Conservation (phyloP, 92 coral and sea anemone genomes). For the Heteractis magnifica region DNA sequence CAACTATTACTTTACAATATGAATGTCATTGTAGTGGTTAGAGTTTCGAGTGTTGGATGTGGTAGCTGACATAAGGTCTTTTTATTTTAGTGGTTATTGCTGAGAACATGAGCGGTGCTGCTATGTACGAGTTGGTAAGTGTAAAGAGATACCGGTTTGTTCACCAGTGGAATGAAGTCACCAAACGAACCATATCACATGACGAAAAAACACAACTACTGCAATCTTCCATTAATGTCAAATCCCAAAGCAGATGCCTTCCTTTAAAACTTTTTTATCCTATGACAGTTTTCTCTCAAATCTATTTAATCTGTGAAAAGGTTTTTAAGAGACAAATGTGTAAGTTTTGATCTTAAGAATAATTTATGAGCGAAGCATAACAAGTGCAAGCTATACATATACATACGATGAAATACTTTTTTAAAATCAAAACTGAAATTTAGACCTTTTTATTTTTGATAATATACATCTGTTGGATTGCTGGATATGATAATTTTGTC, state of each 20-base stretch:
- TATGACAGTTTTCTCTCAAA: background rate
- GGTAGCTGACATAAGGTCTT: background rate
- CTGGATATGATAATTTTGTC: too few relatives aligned
- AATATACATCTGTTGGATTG: too few relatives aligned
- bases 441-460: too few relatives aligned
- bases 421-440: too few relatives aligned
- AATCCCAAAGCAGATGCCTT: background rate
- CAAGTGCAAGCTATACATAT: background rate
- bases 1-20: background rate
- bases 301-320: background rate
- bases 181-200: slow-evolving; percentile 31
- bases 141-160: slow-evolving; percentile 8
- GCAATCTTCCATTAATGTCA: background rate
- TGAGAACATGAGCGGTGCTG: slow-evolving; percentile 98
- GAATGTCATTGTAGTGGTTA: slow-evolving; percentile 2
- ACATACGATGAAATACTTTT: too few relatives aligned
- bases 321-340: slow-evolving; percentile 21
- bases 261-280: background rate
- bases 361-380: slow-evolving; percentile 15
- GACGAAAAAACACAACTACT: background rate
- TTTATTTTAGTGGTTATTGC: slow-evolving; percentile 88
- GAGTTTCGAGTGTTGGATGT: background rate
- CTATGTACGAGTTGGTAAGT: slow-evolving; percentile 99
- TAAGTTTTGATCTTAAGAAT: background rate
- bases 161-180: slow-evolving; percentile 29